phyloP scores from a whole-genome alignment of 2,113 vertebrate species.

The Lagopus leucura region DNA sequence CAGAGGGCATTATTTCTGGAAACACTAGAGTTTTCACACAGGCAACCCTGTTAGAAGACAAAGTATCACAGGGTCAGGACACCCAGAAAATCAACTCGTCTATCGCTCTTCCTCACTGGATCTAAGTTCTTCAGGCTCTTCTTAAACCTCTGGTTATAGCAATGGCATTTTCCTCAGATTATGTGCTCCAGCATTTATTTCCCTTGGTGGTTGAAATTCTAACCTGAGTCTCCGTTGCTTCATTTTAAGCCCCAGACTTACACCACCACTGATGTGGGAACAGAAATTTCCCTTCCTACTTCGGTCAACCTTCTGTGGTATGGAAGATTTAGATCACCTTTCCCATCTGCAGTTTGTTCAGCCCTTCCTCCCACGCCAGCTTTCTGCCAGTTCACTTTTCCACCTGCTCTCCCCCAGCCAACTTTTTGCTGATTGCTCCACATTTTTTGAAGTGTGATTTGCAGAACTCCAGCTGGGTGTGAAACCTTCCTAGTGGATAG shows the following conservation, averaged over 20 bases:
- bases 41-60: not conserved
- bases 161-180: not conserved
- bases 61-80: not conserved
- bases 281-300: not conserved
- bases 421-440: fast-evolving
- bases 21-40: not conserved
- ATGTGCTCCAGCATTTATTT: not conserved
- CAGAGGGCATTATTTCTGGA: not conserved
- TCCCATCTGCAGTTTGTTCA: not conserved
- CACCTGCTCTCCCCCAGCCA: not conserved
- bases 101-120: not conserved
- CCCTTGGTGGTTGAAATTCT: not conserved
- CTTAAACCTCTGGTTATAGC: not conserved
- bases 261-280: not conserved
- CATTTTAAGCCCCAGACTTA: not conserved
- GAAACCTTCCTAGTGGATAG: not conserved
- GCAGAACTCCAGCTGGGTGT: fast-evolving
- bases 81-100: not conserved
- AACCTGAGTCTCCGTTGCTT: not conserved
- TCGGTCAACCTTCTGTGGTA: not conserved
- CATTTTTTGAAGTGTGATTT: not conserved
- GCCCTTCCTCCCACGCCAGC: not conserved
- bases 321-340: not conserved
- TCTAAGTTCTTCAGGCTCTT: not conserved
- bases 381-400: not conserved